A percentile compares a stretch with the other conserved stretches of the same genome.
These are phyloP conservation scores for Micromys minutus DNA, from an alignment of 2,113 vertebrate species.

Conservation along the genomic window DNA sequence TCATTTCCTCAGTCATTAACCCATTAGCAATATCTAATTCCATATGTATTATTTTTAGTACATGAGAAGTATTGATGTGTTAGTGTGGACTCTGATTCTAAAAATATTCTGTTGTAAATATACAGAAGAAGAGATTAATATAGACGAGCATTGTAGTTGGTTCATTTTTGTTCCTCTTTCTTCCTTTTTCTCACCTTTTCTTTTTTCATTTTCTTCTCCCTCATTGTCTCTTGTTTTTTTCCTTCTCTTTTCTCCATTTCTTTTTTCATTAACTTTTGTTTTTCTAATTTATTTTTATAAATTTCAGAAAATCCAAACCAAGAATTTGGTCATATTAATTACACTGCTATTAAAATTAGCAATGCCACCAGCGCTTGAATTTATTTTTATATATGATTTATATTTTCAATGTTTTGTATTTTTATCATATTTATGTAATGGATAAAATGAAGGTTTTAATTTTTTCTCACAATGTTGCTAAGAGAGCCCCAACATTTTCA, in stretches of 20 bases:
- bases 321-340: not conserved
- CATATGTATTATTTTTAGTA: not conserved
- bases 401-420: not conserved
- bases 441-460: not conserved
- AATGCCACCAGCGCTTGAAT: not conserved
- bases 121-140: not conserved
- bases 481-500: too few species aligned
- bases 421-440: not conserved
- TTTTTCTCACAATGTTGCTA: not conserved
- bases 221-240: too few species aligned
- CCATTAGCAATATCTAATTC: not conserved
- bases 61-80: too few species aligned
- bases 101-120: not conserved
- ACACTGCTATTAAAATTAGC: not conserved
- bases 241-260: too few species aligned
- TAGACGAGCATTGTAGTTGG: rapidly evolving
- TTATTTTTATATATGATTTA: not conserved
- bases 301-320: not conserved
- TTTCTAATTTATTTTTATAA: not conserved
- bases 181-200: too few species aligned
- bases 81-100: not conserved
- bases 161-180: too few species aligned
- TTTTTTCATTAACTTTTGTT: not conserved
- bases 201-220: too few species aligned
- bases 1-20: not conserved